A percentile compares a stretch with the other conserved stretches of the same genome.
Evolutionary conservation across 2,888 invertebrate genomes (phyloP).

Genomic region (Leucoma salicis): DNA sequence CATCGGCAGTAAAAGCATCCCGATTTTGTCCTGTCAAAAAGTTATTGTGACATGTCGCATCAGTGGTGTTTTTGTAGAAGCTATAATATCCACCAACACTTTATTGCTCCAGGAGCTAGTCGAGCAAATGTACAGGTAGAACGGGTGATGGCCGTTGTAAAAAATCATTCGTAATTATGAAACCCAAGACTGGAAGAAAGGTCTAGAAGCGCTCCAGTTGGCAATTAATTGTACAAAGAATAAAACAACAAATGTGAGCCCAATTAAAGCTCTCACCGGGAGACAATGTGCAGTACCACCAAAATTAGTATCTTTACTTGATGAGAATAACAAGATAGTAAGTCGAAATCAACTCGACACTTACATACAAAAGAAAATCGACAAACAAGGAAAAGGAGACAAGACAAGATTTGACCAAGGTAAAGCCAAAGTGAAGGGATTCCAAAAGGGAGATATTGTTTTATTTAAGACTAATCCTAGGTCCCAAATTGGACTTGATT

Average conservation of each 20-base stretch:
- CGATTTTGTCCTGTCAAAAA: background rate
- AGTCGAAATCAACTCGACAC: background rate
- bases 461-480: conserved; percentile 11
- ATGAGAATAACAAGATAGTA: background rate
- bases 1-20: background rate
- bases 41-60: background rate
- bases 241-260: conserved; percentile 16
- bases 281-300: conserved; percentile 16
- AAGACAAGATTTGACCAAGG: conserved; percentile 5
- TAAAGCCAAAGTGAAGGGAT: conserved; percentile 12
- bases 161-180: conserved; percentile 6
- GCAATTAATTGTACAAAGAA: conserved; percentile 19
- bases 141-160: conserved; percentile 5
- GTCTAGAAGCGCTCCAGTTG: conserved; percentile 3
- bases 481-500: conserved; percentile 8
- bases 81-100: background rate
- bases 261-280: conserved; percentile 16
- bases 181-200: conserved; percentile 13
- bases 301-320: conserved; percentile 1
- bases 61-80: background rate
- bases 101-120: background rate
- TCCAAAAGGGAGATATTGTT: conserved; percentile 10
- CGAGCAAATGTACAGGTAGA: background rate
- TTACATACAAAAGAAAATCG: background rate
- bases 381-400: background rate